Percentiles rank a stretch among this genome's conserved stretches.
phyloP scores from a whole-genome alignment of 2,888 invertebrate species.

The Macrosiphum euphorbiae region DNA sequence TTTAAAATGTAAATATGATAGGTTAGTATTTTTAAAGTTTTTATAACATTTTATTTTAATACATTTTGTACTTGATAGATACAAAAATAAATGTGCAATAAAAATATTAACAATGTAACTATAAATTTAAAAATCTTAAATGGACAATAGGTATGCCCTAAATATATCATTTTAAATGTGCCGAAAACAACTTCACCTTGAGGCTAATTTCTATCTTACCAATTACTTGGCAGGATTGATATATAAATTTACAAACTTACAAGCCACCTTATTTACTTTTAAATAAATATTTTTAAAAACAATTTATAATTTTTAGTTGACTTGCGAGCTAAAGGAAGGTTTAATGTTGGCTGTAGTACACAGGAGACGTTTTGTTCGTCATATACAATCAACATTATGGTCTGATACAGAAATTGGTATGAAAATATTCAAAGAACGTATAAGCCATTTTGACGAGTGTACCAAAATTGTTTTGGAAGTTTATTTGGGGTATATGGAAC shows the following conservation, averaged over 20 bases:
- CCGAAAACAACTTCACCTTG: too few relatives aligned
- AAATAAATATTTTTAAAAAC: not conserved
- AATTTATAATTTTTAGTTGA: conserved; percentile 73
- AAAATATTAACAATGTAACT: too few relatives aligned
- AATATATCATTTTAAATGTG: too few relatives aligned
- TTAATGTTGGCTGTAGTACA: conserved; percentile 86
- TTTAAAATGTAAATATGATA: not conserved
- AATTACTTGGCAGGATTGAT: not conserved
- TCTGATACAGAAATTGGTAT: conserved; percentile 71
- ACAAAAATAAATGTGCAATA: too few relatives aligned
- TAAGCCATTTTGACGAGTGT: conserved; percentile 83
- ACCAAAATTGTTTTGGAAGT: conserved; percentile 75
- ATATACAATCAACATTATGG: conserved; percentile 75
- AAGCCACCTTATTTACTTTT: not conserved
- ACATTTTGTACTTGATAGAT: too few relatives aligned
- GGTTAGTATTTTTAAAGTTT: not conserved
- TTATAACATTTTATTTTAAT: not conserved
- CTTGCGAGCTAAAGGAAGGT: conserved; percentile 92
- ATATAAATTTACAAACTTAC: not conserved
- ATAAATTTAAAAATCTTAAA: not conserved
- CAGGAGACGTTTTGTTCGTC: conserved; percentile 81
- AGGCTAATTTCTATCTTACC: not conserved
- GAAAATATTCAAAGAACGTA: conserved; percentile 74
- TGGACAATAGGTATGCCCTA: not conserved
- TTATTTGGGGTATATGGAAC: conserved; percentile 88